These are phyloP conservation scores for Piliocolobus tephrosceles DNA, from an alignment of 2,113 vertebrate species.

Conservation along the genomic window DNA sequence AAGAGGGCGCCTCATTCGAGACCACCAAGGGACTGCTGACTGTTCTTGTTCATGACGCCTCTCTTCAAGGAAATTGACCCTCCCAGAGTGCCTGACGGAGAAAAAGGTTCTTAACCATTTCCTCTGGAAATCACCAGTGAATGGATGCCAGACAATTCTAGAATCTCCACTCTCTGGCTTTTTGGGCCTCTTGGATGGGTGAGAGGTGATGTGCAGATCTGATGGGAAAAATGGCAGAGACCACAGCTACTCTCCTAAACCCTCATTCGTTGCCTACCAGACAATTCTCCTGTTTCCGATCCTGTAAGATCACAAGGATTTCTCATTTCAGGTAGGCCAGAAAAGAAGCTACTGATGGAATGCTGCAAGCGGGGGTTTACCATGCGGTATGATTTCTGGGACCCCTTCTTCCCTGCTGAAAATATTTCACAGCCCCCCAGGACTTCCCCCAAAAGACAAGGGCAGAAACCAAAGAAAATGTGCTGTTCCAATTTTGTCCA, in stretches of 20 bases:
- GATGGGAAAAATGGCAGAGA: background rate
- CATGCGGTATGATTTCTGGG: background rate
- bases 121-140: slow-evolving; percentile 64
- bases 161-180: background rate
- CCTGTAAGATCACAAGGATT: background rate
- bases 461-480: background rate
- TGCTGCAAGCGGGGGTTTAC: background rate
- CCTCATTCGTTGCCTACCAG: rapidly evolving
- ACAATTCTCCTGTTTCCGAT: background rate
- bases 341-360: background rate
- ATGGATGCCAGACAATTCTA: background rate
- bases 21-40: background rate
- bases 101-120: slow-evolving; percentile 14
- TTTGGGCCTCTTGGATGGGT: background rate
- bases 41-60: background rate
- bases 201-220: background rate
- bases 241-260: background rate
- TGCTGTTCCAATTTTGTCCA: too few relatives aligned
- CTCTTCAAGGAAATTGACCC: background rate
- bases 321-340: background rate
- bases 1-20: background rate
- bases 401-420: background rate
- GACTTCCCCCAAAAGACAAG: background rate
- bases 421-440: background rate
- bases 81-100: background rate